phyloP scores from a whole-genome alignment of 2,797 vertebrate genomes.

The Thripadectes ignobilis region DNA sequence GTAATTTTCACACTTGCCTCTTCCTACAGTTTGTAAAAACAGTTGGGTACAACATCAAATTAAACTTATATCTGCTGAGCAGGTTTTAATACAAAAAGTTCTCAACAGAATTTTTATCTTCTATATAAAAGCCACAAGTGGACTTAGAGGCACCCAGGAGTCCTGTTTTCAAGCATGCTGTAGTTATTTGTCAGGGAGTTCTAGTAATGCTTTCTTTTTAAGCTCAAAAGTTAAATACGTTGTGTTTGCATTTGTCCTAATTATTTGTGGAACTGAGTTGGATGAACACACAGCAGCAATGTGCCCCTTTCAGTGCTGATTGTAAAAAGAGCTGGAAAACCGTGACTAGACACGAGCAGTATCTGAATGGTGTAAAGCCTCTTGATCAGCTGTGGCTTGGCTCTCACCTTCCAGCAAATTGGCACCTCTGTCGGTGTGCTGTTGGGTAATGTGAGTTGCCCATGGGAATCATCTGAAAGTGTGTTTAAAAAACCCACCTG shows the following conservation, averaged over 20 bases:
- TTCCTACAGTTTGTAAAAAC: constrained; percentile 73
- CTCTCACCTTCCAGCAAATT: neutral
- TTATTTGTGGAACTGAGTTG: neutral
- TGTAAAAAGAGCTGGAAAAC: neutral
- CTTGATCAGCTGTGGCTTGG: neutral
- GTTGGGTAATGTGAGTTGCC: neutral
- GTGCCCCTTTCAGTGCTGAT: neutral
- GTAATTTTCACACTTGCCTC: constrained; percentile 80
- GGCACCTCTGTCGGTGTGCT: neutral
- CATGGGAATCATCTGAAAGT: neutral
- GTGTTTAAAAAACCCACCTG: neutral
- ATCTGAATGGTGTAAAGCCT: neutral
- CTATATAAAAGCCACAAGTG: neutral
- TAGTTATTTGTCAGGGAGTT: neutral
- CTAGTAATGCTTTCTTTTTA: neutral
- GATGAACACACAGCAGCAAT: neutral
- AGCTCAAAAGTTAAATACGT: neutral
- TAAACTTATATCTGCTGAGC: constrained; percentile 55
- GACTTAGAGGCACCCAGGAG: neutral
- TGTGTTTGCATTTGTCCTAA: neutral
- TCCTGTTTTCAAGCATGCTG: neutral
- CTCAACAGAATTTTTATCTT: neutral
- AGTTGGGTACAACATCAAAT: constrained; percentile 63
- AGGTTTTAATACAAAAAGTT: constrained; percentile 22
- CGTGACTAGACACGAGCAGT: neutral